Evolutionary conservation across 2,797 vertebrate species (phyloP).

Genomic region (Myoxocephalus aenaeus): DNA sequence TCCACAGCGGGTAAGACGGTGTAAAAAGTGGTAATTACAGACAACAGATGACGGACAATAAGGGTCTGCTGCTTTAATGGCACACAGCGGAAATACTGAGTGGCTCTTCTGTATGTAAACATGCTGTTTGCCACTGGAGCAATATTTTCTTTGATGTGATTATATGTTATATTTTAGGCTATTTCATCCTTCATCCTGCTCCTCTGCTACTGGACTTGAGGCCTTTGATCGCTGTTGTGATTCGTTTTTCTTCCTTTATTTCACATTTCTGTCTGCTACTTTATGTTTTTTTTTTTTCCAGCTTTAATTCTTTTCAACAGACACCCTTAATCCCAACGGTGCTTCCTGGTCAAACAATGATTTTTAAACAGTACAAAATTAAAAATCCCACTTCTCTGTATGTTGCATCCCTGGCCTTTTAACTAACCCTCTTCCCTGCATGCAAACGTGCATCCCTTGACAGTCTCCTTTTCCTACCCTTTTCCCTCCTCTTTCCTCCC

Average conservation of each 20-base stretch:
- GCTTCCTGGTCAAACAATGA: slow-evolving; percentile 30
- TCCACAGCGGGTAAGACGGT: slow-evolving; percentile 69
- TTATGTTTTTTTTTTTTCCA: not conserved
- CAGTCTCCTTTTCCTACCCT: slow-evolving; percentile 47
- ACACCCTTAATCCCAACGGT: slow-evolving; percentile 26
- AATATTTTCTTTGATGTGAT: slow-evolving; percentile 61
- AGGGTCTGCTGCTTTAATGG: slow-evolving; percentile 75
- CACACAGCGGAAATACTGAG: slow-evolving; percentile 62
- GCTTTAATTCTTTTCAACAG: slow-evolving; percentile 23
- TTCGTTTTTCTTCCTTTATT: not conserved
- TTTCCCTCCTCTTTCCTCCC: slow-evolving; percentile 54
- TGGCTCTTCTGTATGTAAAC: slow-evolving; percentile 70
- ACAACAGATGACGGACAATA: slow-evolving; percentile 81
- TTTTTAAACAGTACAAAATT: slow-evolving; percentile 18
- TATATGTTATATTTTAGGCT: slow-evolving; percentile 54
- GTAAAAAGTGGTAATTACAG: slow-evolving; percentile 81
- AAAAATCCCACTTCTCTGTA: slow-evolving; percentile 13
- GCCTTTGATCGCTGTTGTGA: slow-evolving; percentile 31
- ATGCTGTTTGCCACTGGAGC: slow-evolving; percentile 53
- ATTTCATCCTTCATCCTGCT: slow-evolving; percentile 38
- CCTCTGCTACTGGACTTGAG: slow-evolving; percentile 10
- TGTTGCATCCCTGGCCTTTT: slow-evolving; percentile 49
- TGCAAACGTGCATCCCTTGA: slow-evolving; percentile 59
- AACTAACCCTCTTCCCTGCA: slow-evolving; percentile 69
- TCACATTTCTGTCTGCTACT: not conserved